Evolutionary conservation across 2,797 vertebrate genomes (phyloP), one percentile per base, ranked within the genome.

Genomic region (Propithecus deckenii): DNA sequence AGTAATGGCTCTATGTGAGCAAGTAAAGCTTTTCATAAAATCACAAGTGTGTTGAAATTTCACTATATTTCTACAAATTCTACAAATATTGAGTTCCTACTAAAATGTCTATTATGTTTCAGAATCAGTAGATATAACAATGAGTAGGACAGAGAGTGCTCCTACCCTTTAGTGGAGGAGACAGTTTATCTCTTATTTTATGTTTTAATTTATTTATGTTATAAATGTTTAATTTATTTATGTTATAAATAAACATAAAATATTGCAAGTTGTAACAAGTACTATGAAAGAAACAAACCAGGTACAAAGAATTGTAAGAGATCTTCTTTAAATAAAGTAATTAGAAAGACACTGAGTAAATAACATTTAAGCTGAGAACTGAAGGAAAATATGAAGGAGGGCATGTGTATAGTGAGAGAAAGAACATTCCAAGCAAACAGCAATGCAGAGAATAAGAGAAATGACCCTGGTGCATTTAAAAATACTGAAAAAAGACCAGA

Each of bases 21-120:
- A 87, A 78, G 78, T 48, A 91, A 87, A 96, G 38, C 15, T 94
- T 95, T 94, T 63, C 65, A 80, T 52, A 65, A 89, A 92, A 86
- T 22, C 75, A 6, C 22, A 94, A 69, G 46, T 74, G 48, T 74
- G 83, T 69, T 69, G 48, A 61, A 86, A 76, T 83, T 85, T 72
- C 28, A 76, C 8, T 65, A 0, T 65, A 88, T 12, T 63, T 92
- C 63, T 83, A 83, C 7, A 72, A 43, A 38, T 12, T 89, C 35
- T 91, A 90, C 55, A 75, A 72, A 63, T 91, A 80, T 0, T 32
- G 46, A 72, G 65, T n/a, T 93, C 25, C 46, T 95, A 76, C 43
- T 92, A 69, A 76, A 87, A 30, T 65, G 2, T 63, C 67, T 93
- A 83, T 35, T 35, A 41, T 94, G 30, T 89, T 92, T 96, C 10